These are phyloP conservation scores for Caenorhabditis plicata DNA, from an alignment of 2,888 invertebrate species.

Conservation along the genomic window DNA sequence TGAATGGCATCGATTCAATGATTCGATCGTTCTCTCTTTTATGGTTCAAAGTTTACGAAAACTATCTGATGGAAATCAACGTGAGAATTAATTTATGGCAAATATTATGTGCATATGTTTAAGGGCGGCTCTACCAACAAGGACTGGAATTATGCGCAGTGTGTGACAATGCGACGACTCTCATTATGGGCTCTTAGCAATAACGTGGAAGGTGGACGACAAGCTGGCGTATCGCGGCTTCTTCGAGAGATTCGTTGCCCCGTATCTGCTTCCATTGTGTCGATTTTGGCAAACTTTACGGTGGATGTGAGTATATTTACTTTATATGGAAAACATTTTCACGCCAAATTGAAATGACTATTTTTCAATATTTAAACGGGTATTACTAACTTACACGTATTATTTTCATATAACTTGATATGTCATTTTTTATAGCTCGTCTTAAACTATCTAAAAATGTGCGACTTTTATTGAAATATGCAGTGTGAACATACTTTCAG, in stretches of 20 bases:
- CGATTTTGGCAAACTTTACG: slow-evolving; percentile 18
- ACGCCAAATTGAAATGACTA: no score
- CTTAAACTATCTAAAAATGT: no score
- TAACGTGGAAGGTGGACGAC: slow-evolving; percentile 23
- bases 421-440: no score
- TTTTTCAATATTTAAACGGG: no score
- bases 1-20: slow-evolving; percentile 7
- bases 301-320: slow-evolving; percentile 8
- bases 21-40: slow-evolving; percentile 22
- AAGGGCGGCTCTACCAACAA: neutral
- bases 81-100: neutral
- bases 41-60: slow-evolving; percentile 32
- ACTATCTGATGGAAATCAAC: slow-evolving; percentile 15
- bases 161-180: slow-evolving; percentile 22
- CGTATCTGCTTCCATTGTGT: slow-evolving; percentile 16
- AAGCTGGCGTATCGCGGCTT: slow-evolving; percentile 11
- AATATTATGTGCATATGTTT: neutral
- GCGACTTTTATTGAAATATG: no score
- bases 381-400: no score
- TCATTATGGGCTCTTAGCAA: slow-evolving; percentile 26
- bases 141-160: slow-evolving; percentile 19
- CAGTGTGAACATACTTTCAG: no score
- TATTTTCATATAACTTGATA: no score
- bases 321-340: no score
- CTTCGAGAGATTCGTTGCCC: slow-evolving; percentile 20